Percentiles rank a stretch among this genome's conserved stretches.
Conservation (phyloP, 2,797 vertebrate genomes). For the Falco berigora region DNA sequence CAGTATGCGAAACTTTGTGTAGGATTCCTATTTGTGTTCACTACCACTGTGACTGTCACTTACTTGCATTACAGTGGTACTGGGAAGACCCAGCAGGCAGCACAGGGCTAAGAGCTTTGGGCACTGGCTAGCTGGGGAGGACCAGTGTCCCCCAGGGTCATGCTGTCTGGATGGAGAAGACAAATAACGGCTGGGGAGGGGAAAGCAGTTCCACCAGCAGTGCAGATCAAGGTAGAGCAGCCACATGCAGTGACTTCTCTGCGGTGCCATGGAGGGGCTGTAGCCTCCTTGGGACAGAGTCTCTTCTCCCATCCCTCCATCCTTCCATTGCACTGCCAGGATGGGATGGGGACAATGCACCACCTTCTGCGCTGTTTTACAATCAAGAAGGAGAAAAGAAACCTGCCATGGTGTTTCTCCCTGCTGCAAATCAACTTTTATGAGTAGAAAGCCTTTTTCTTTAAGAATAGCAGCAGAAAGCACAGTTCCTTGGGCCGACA, state of each 20-base stretch:
- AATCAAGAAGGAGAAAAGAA: neutral
- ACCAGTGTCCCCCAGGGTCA: neutral
- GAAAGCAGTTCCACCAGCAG: neutral
- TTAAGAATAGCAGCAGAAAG: neutral
- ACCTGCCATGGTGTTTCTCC: neutral
- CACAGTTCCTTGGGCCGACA: neutral
- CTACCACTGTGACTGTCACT: accelerated
- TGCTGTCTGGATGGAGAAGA: neutral
- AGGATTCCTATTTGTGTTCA: neutral
- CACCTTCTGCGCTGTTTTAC: neutral
- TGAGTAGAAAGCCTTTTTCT: neutral
- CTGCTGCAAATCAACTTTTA: neutral
- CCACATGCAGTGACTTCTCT: accelerated
- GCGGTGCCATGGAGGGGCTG: neutral
- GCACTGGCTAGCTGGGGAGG: neutral
- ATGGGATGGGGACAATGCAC: neutral
- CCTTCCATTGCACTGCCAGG: accelerated
- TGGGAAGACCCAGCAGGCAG: neutral
- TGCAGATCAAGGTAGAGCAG: neutral
- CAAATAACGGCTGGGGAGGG: neutral
- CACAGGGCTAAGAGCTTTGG: too few species aligned
- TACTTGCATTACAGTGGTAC: too few species aligned
- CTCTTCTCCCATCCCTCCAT: neutral
- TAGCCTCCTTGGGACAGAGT: neutral
- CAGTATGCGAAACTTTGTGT: accelerated